Evolutionary conservation across 1,140 invertebrate genomes (phyloP), one percentile per base, ranked within the genome.

Genomic region (Camponotus vicinus): DNA sequence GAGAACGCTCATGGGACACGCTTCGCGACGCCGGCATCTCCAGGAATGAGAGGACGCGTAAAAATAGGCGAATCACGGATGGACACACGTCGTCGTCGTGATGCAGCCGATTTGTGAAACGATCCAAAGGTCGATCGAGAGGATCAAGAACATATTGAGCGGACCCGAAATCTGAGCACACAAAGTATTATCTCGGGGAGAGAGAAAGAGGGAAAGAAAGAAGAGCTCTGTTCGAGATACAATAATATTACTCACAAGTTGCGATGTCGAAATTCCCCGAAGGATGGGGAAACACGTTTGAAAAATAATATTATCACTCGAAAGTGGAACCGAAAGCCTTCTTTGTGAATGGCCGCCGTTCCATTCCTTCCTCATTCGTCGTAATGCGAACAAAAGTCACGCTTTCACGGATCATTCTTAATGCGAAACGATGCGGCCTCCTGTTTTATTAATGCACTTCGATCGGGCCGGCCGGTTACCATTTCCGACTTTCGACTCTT

Each of bases 341-440:
- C 49, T 52, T 52, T 69, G 8, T 42, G 37, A 83, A 83, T 75
- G 78, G 55, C 69, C 49, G 27, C 76, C 78, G 78, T 70, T 88
- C 83, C 70, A 61, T 89, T 85, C 88, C 73, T 89, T 89, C 84
- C 88, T 89, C 78, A 66, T 89, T 89, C 78, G 66, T 63, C 55
- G 85, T 89, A 89, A 89, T 87, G 88, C 88, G 88, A 89, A 89
- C 88, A 89, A 89, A 89, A 89, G 88, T 89, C 88, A 89, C 88
- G 88, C 88, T 89, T 89, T 89, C 88, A 89, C 88, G 79, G 77
- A 63, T 78, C 67, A 85, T 82, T 57, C 85, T 89, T 86, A 86
- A 89, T 77, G 82, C 61, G 79, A 59, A 70, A 52, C 67, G 37
- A 59, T 49, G 52, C 63, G 49, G 45, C 70, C 86, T 89, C 63